A percentile compares a stretch with the other conserved stretches of the same genome.
These are phyloP conservation scores for Stratiomys singularior DNA, from an alignment of 2,888 invertebrate species.

Conservation along the genomic window DNA sequence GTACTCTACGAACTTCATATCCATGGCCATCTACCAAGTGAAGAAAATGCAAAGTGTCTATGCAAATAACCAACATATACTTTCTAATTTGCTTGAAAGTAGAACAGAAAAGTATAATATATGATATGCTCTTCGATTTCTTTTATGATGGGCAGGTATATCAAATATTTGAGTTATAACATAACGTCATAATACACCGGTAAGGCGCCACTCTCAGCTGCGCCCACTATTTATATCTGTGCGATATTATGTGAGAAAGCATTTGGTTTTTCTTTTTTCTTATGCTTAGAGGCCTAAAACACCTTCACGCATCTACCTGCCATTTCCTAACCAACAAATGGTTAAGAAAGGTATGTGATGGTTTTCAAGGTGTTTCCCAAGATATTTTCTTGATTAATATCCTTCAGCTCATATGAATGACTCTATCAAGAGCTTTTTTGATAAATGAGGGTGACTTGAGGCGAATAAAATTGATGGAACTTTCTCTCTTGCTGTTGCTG, in stretches of 20 bases:
- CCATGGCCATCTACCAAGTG: too few species aligned
- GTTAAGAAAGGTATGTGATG: slow-evolving; percentile 21
- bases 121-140: neutral
- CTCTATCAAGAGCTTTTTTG: slow-evolving; percentile 28
- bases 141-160: neutral
- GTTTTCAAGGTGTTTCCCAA: slow-evolving; percentile 17
- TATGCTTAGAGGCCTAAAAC: too few species aligned
- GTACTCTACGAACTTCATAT: too few species aligned
- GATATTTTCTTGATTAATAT: slow-evolving; percentile 39
- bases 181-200: slow-evolving; percentile 2
- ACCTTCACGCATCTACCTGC: too few species aligned
- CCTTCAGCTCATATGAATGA: slow-evolving; percentile 20
- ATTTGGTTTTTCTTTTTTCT: too few species aligned
- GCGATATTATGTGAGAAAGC: too few species aligned
- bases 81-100: slow-evolving; percentile 6
- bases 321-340: neutral
- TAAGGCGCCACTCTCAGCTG: neutral
- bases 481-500: neutral
- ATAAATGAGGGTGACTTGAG: slow-evolving; percentile 26
- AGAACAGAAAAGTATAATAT: slow-evolving; percentile 2
- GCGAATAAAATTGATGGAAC: neutral
- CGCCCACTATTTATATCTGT: too few species aligned
- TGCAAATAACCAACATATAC: neutral
- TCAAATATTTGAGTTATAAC: slow-evolving; percentile 1
- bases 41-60: too few species aligned